phyloP scores from a whole-genome alignment of 2,888 invertebrate species.

The Callosobruchus maculatus region DNA sequence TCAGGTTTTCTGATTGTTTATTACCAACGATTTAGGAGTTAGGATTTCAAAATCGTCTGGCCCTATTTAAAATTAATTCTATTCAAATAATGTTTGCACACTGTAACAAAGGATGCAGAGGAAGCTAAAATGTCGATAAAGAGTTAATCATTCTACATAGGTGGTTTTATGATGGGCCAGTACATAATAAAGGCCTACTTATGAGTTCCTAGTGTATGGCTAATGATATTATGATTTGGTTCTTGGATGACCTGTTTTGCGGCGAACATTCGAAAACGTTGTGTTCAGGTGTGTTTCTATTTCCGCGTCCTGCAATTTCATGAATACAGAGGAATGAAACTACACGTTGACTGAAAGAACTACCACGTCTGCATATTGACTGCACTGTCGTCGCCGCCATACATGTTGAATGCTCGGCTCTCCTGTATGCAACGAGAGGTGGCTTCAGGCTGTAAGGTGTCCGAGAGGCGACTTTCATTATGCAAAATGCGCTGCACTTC shows the following conservation, averaged over 20 bases:
- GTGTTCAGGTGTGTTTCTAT: not conserved
- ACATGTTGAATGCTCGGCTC: not conserved
- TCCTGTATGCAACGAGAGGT: not conserved
- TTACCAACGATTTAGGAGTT: no score
- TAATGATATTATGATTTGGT: no score
- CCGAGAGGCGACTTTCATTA: not conserved
- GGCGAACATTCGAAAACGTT: not conserved
- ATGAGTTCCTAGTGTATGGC: no score
- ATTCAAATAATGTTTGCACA: no score
- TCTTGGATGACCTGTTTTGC: not conserved
- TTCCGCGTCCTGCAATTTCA: not conserved
- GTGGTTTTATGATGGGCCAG: no score
- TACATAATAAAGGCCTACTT: no score
- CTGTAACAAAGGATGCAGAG: no score
- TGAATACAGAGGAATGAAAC: not conserved
- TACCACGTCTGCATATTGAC: not conserved
- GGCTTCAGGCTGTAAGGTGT: not conserved
- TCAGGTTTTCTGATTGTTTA: no score
- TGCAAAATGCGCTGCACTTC: not conserved
- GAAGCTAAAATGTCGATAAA: no score
- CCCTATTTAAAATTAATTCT: no score
- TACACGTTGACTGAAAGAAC: not conserved
- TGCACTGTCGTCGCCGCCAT: not conserved
- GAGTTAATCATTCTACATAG: no score
- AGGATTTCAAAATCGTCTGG: no score